Evolutionary conservation across 2,797 vertebrate genomes (phyloP).

Genomic region (Falco concolor): DNA sequence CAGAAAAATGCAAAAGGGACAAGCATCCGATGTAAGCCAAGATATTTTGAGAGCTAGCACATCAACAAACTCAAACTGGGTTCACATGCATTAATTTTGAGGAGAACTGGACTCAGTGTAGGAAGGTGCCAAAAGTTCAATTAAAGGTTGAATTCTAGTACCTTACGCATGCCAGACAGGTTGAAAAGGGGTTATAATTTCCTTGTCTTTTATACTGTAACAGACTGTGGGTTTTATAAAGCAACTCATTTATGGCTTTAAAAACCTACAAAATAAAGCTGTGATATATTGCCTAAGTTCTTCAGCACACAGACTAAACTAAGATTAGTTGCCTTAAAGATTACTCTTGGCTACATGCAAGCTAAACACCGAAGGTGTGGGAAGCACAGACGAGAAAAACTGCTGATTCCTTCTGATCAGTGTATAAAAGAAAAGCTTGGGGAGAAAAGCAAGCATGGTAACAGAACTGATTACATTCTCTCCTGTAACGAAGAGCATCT

Average conservation of each 20-base stretch:
- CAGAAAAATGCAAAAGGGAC: conserved; percentile 23
- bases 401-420: conserved; percentile 12
- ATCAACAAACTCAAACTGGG: conserved; percentile 23
- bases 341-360: conserved; percentile 26
- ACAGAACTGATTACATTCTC: conserved; percentile 1
- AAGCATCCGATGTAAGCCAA: not conserved
- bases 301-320: not conserved
- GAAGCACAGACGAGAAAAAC: conserved; percentile 11
- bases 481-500: not conserved
- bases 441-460: not conserved
- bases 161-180: conserved; percentile 5
- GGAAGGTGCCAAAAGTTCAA: conserved; percentile 24
- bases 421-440: not conserved
- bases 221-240: not conserved
- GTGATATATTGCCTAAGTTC: not conserved
- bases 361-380: not conserved
- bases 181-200: conserved; percentile 17
- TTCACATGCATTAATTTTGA: not conserved
- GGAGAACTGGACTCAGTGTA: not conserved
- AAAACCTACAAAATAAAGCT: conserved; percentile 9
- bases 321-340: conserved; percentile 27
- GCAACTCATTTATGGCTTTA: conserved; percentile 15
- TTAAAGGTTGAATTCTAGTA: conserved; percentile 4
- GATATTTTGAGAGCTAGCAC: conserved; percentile 31
- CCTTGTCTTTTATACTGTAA: not conserved